Conservation (phyloP, 2,797 vertebrate genomes). For the Onychomys arenicola region DNA sequence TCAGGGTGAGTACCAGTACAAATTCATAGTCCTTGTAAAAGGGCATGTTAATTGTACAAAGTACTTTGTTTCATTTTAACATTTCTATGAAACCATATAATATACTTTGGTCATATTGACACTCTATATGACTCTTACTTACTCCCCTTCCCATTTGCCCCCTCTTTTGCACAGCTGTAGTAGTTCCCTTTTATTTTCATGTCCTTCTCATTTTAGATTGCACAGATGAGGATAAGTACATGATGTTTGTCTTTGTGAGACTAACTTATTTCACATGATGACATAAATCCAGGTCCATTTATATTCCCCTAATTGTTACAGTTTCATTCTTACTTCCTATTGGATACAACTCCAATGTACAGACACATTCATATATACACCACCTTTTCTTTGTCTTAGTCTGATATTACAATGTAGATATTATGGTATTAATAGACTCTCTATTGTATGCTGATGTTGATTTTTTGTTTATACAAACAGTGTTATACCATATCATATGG, state of each 20-base stretch:
- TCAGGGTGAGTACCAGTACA: background rate
- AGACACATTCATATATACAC: background rate
- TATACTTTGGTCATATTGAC: background rate
- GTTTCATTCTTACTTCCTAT: background rate
- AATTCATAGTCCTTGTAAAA: background rate
- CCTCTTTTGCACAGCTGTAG: background rate
- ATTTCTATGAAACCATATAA: background rate
- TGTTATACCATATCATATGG: background rate
- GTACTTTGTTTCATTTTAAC: background rate
- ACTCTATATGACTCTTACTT: background rate
- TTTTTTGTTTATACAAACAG: background rate
- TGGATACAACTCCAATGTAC: background rate
- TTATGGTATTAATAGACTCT: background rate
- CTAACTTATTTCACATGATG: background rate
- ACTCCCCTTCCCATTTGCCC: background rate
- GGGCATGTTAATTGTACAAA: background rate
- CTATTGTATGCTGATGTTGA: background rate
- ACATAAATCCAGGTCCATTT: background rate
- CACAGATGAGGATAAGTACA: background rate
- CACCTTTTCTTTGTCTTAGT: background rate
- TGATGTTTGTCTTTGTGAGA: background rate
- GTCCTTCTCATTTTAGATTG: background rate
- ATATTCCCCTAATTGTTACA: background rate
- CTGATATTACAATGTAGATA: background rate
- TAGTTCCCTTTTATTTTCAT: background rate